These are phyloP conservation scores for Oxyscelio sp. DNA, from an alignment of 2,888 invertebrate species.

Conservation along the genomic window DNA sequence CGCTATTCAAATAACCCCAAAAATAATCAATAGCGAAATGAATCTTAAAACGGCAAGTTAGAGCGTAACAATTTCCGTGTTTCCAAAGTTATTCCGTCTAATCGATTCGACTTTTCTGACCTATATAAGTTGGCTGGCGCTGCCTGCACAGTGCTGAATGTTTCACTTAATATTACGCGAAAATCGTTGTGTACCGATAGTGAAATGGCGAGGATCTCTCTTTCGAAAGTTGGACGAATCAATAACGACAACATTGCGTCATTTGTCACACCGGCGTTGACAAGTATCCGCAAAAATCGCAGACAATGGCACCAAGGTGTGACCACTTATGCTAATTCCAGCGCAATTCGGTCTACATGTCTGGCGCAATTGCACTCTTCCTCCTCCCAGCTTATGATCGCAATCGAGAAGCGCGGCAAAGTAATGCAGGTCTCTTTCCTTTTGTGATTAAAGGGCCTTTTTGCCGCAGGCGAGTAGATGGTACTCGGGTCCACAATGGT, in stretches of 20 bases:
- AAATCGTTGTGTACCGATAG: constrained; percentile 38
- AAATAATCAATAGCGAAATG: not conserved
- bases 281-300: constrained; percentile 25
- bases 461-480: constrained; percentile 44
- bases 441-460: constrained; percentile 48
- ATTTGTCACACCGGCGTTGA: constrained; percentile 10
- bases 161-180: constrained; percentile 38
- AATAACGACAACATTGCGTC: constrained; percentile 18
- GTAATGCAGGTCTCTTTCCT: constrained; percentile 29
- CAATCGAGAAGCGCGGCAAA: constrained; percentile 28
- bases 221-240: constrained; percentile 41
- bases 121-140: constrained; percentile 15
- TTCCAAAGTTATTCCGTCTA: constrained; percentile 3
- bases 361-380: constrained; percentile 14
- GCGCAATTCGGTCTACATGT: constrained; percentile 8
- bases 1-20: not conserved
- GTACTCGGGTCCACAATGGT: constrained; percentile 45
- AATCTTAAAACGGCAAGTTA: not conserved
- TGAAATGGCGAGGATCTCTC: constrained; percentile 40
- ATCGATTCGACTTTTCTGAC: constrained; percentile 39
- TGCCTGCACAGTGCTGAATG: constrained; percentile 39
- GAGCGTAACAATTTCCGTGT: not conserved
- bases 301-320: constrained; percentile 39
- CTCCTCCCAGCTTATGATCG: constrained; percentile 26
- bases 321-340: constrained; percentile 25